A percentile compares a stretch with the other conserved stretches of the same genome.
Conservation (phyloP, 2,888 invertebrate genomes). For the Hipparchia semele region DNA sequence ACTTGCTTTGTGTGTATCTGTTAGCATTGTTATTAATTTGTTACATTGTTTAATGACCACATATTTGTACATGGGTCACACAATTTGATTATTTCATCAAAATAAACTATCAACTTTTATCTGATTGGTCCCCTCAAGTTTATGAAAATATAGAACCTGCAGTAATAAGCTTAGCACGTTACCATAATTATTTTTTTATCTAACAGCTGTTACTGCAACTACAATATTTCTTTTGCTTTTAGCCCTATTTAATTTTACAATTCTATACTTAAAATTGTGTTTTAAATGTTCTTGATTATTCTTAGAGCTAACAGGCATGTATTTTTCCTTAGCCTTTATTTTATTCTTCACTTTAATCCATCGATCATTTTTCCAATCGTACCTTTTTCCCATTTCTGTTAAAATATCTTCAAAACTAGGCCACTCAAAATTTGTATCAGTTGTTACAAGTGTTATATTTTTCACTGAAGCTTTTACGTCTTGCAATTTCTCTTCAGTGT, state of each 20-base stretch:
- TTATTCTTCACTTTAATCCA: conserved; percentile 76
- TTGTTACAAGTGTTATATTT: conserved; percentile 7
- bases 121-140: conserved; percentile 69
- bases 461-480: background rate
- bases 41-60: background rate
- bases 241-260: conserved; percentile 70
- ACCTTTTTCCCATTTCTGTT: conserved; percentile 67
- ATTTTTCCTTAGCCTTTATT: conserved; percentile 46
- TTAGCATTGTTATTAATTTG: background rate
- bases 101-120: conserved; percentile 44
- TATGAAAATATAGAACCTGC: conserved; percentile 57
- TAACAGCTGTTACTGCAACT: conserved; percentile 75
- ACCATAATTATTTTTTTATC: conserved; percentile 53
- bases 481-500: conserved; percentile 1
- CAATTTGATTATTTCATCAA: conserved; percentile 1
- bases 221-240: conserved; percentile 74
- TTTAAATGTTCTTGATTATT: conserved; percentile 58
- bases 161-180: conserved; percentile 10
- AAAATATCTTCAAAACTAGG: conserved; percentile 75
- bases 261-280: conserved; percentile 74
- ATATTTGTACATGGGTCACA: background rate
- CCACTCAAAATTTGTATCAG: conserved; percentile 49
- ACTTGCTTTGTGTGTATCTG: background rate
- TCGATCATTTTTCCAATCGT: conserved; percentile 78
- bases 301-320: conserved; percentile 43